Evolutionary conservation across 2,888 invertebrate genomes (phyloP), one percentile per base, ranked within the genome.

Genomic region (Ecdyonurus torrentis): DNA sequence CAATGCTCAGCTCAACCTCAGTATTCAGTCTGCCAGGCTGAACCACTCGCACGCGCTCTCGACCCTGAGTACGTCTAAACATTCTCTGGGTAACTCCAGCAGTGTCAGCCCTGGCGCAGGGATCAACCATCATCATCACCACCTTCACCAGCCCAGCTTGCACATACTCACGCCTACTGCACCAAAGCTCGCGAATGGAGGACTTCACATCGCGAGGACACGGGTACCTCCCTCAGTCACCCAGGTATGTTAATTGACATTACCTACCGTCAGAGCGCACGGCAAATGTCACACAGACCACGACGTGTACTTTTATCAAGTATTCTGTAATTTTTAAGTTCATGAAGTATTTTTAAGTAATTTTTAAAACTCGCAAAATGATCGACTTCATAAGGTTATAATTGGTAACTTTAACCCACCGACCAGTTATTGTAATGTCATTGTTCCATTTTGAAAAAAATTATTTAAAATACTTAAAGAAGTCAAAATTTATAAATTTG

Each of bases 11-110:
- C 20, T 55, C 15, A 55, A 55, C 55, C 20, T 55, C 10, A 24
- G 23, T 24, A n/a, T 59, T n/a, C 23, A 24, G 18, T 59, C 2
- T n/a, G 15, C 1, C 10, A 66, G 74, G 62, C 66, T 74, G 61
- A 74, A 70, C 63, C 66, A 67, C 37, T 65, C 66, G 50, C 67
- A 67, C 60, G 66, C 66, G 10, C 65, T 70, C 5, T 67, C 67
- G 69, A 83, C 85, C 63, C 74, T 87, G 69, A 83, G 83, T 72
- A 81, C 81, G 61, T 83, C 83, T 22, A 84, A 84, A 71, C 83
- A 84, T 68, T 83, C 83, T 59, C 76, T 81, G 52, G 67, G 68
- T 25, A 81, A 81, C 20, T 79, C 79, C 24, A 78, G 79, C 7
- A 78, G 79, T 70, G 77, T 79, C 69, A 82, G 81, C 69, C 82